Evolutionary conservation across 2,113 vertebrate genomes (phyloP).

Genomic region (Vireo altiloquus): DNA sequence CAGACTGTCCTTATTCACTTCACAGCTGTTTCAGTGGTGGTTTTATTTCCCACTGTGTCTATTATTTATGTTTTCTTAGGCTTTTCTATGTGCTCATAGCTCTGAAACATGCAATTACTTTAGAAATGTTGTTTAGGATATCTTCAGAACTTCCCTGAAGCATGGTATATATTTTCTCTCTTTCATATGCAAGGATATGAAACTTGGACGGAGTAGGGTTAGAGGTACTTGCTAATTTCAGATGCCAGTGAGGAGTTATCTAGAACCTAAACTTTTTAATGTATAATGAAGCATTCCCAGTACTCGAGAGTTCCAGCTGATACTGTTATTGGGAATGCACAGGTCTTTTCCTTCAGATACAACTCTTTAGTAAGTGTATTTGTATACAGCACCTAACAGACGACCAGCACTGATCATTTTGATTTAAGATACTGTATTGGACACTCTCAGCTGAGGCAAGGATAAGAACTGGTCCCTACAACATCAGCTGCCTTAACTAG

Average conservation of each 20-base stretch:
- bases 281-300: not conserved
- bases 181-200: not conserved
- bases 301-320: not conserved
- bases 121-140: not conserved
- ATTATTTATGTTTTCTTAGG: not conserved
- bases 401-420: not conserved
- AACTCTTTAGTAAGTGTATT: not conserved
- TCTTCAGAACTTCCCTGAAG: not conserved
- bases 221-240: not conserved
- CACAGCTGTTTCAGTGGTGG: not conserved
- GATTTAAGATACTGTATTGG: not conserved
- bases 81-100: not conserved
- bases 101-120: not conserved
- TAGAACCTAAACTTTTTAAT: not conserved
- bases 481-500: not conserved
- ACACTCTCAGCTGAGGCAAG: not conserved
- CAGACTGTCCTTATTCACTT: not conserved
- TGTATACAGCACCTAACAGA: not conserved
- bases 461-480: not conserved
- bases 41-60: slow-evolving; percentile 5
- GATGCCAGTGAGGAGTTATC: not conserved
- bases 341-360: not conserved
- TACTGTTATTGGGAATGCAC: not conserved
- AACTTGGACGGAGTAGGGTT: not conserved
- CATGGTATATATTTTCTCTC: not conserved